Base-by-base conservation (phyloP, 2,888 invertebrate species). In the Polyommatus icarus region DNA sequence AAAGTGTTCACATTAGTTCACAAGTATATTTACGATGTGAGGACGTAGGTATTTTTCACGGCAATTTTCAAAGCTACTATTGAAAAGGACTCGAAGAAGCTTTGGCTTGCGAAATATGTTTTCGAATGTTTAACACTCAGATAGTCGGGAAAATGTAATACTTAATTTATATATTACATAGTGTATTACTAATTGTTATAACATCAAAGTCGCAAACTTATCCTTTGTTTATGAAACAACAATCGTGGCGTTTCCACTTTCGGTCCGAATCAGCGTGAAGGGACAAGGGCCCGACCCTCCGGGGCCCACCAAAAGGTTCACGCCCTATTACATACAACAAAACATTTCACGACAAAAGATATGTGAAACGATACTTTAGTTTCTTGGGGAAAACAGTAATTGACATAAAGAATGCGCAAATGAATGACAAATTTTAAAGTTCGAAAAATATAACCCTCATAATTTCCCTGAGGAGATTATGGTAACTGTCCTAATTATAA, bases 301-400 rank as follows among this genome's bases (percentile, higher is more conserved):
- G 15, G 67, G 5, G 67, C 67, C 29, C 29, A 29, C 32, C 29
- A 1, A 67, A 29, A 18, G 12, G 29, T 29, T 67, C 5, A 67
- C 67, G 67, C 67, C 29, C 67, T 67, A 67, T 67, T 67, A 29
- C 29, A 29, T 67, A 32, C 15, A 67, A 67, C 67, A 67, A 18
- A 67, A 67, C 29, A 67, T 32, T 29, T 18, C 29, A 67, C 4
- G 29, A 67, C 29, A 67, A 67, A 32, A 67, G 5, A 32, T 67
- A 67, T 32, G 29, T 67, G 67, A 18, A 29, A 4, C 5, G 50
- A 4, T 29, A 67, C 67, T 67, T 67, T 67, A 32, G 29, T 29
- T 67, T 67, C 67, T 29, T 67, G 15, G 24, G 61, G 67, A 32
- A 67, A 67, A 67, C 32, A 67, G 29, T 15, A 67, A 15, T 67